Evolutionary conservation across 64 coral and sea anemone genomes (phyloP), one percentile per base, ranked within the genome.

Genomic region (Actinia tenebrosa): DNA sequence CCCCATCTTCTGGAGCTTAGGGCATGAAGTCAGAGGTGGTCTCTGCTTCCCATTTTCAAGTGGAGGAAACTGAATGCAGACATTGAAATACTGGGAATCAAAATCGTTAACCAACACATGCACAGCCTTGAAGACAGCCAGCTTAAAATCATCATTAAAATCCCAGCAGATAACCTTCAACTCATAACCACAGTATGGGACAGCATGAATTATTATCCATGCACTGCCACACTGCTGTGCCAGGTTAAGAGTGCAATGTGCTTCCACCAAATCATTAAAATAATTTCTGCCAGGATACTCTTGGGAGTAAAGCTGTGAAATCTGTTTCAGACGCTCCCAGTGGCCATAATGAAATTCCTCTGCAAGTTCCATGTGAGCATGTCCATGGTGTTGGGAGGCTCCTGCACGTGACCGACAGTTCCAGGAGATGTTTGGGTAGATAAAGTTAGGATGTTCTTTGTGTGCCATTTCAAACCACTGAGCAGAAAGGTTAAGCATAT

Each of bases 381-480:
- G 91, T 8, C 91, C 91, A 89, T 93, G 91, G 77, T 93, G 91
- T 56, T 93, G 91, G 8, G 91, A 93, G 10, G 91, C 91, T 50
- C 91, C 91, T 56, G 91, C 91, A 9, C 91, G 87, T 15, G 91
- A 86, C 56, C 87, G 82, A 18, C 91, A 93, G 45, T 93, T 93
- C 91, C 91, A 93, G 56, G 86, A 87, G 50, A 93, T 42, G 82
- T 88, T 89, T 27, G 91, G 91, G 56, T 93, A 89, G 75, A 89
- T 71, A 9, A 86, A 87, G 9, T 68, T 62, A 11, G 87, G 77
- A n/a, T 93, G 71, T 47, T 93, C 79, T 56, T 89, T 77, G 60
- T 93, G 91, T n/a, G 84, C 79, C 16, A 86, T 89, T 69, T 89
- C 91, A 93, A 93, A 93, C 91, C 91, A 93, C 27, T 93, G 22